A percentile compares a stretch with the other conserved stretches of the same genome.
These are phyloP conservation scores for Blastomussa wellsi DNA, from an alignment of 92 coral and sea anemone genomes.

Conservation along the genomic window DNA sequence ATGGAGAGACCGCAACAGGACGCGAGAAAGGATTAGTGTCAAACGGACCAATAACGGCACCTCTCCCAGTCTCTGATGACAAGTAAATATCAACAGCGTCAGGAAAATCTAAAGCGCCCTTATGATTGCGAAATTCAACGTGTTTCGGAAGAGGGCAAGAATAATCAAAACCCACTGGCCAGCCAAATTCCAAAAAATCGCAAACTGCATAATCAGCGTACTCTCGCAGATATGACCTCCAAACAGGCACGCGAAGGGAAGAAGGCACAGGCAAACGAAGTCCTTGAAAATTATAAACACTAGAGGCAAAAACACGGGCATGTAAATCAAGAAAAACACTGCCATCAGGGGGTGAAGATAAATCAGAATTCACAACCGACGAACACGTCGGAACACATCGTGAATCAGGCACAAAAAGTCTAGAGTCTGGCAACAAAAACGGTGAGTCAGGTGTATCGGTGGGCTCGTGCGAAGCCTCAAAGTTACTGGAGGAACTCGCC, in stretches of 20 bases:
- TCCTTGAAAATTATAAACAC: slow-evolving; percentile 6
- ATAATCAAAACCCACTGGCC: slow-evolving; percentile 33
- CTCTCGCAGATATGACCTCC: neutral
- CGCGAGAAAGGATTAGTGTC: slow-evolving; percentile 19
- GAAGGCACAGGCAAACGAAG: slow-evolving; percentile 3
- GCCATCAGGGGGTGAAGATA: too few relatives aligned
- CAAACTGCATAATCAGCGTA: neutral
- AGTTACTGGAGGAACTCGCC: slow-evolving; percentile 1
- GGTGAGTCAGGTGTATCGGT: neutral
- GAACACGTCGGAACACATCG: neutral
- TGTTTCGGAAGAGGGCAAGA: slow-evolving; percentile 18
- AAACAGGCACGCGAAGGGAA: neutral
- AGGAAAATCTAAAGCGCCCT: slow-evolving; percentile 25
- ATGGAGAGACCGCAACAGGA: too few relatives aligned
- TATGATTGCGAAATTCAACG: slow-evolving; percentile 11
- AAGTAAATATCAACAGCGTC: slow-evolving; percentile 21
- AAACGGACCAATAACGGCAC: slow-evolving; percentile 37
- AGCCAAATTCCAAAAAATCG: slow-evolving; percentile 30
- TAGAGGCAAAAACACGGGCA: neutral
- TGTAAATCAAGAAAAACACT: slow-evolving; percentile 4
- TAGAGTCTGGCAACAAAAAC: slow-evolving; percentile 4
- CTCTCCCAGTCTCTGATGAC: slow-evolving; percentile 1
- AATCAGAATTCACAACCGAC: neutral
- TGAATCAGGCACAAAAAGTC: slow-evolving; percentile 13
- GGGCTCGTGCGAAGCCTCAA: neutral